Evolutionary conservation across 2,113 vertebrate species (phyloP).

Genomic region (Tiliqua scincoides): DNA sequence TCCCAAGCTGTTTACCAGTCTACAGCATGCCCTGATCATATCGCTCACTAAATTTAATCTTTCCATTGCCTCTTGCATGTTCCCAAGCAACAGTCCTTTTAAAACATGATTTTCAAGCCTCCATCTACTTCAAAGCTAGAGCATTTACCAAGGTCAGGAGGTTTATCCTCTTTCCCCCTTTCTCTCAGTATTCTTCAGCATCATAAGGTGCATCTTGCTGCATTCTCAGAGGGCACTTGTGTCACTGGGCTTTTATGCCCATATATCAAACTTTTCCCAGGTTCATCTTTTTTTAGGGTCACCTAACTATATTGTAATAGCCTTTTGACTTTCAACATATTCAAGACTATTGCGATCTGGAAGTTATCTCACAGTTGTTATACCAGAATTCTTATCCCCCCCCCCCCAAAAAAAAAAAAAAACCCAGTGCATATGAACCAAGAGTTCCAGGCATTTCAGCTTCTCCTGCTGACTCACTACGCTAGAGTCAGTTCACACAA

Average conservation of each 20-base stretch:
- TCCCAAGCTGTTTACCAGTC: slow-evolving; percentile 28
- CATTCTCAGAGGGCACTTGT: not conserved
- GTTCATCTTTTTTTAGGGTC: slow-evolving; percentile 4
- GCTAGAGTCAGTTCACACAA: not conserved
- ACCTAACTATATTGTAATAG: not conserved
- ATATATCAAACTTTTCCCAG: slow-evolving; percentile 5
- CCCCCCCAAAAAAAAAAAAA: not conserved
- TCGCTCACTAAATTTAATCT: slow-evolving; percentile 44
- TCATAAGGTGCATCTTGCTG: slow-evolving; percentile 25
- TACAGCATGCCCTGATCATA: slow-evolving; percentile 30
- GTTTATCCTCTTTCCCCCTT: slow-evolving; percentile 57
- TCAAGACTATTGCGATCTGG: not conserved
- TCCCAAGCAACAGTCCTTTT: slow-evolving; percentile 23
- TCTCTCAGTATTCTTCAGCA: slow-evolving; percentile 15
- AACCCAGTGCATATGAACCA: accelerated
- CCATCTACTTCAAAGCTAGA: slow-evolving; percentile 27
- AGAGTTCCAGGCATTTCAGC: not conserved
- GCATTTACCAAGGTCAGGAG: slow-evolving; percentile 46
- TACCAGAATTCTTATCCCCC: not conserved
- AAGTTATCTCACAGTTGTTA: not conserved
- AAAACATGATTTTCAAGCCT: slow-evolving; percentile 39
- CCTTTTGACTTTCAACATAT: slow-evolving; percentile 18
- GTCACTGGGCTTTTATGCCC: not conserved
- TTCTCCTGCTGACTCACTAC: not conserved
- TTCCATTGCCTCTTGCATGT: slow-evolving; percentile 44